Percentiles rank a stretch among this genome's conserved stretches.
phyloP scores from a whole-genome alignment of 2,888 invertebrate genomes.

The Pelosia muscerda region DNA sequence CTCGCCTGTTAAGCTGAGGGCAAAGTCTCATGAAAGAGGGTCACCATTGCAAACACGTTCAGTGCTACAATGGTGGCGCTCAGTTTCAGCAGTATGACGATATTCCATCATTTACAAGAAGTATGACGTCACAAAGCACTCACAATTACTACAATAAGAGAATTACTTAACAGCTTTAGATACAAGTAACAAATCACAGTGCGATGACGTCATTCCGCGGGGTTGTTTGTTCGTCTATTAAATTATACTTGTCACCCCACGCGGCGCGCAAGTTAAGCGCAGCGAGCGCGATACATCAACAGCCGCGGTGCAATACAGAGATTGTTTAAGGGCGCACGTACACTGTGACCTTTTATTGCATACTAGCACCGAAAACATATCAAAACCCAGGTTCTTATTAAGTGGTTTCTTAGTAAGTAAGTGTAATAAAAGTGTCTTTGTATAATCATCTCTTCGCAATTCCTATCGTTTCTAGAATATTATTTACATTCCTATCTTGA shows the following conservation, averaged over 20 bases:
- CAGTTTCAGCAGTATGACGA: no score
- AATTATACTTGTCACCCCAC: conserved; percentile 66
- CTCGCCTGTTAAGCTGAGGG: no score
- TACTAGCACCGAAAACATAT: neutral
- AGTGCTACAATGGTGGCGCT: no score
- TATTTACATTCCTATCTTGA: no score
- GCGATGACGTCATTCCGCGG: conserved; percentile 41
- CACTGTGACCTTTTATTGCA: neutral
- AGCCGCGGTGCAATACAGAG: conserved; percentile 24
- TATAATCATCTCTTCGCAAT: no score
- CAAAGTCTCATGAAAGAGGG: no score
- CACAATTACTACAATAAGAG: neutral
- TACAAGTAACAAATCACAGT: conserved; percentile 21
- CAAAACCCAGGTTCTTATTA: no score
- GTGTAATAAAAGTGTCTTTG: no score
- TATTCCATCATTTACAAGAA: neutral
- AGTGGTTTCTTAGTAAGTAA: no score
- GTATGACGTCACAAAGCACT: neutral
- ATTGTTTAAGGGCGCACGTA: conserved; percentile 44
- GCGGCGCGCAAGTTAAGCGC: conserved; percentile 64
- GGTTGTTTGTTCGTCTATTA: conserved; percentile 55
- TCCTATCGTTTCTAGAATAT: no score
- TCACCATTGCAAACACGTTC: no score
- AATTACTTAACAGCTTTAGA: conserved; percentile 9
- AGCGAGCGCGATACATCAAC: conserved; percentile 43